Evolutionary conservation across 2,113 vertebrate genomes (phyloP).

Genomic region (Lethenteron camtschaticum): DNA sequence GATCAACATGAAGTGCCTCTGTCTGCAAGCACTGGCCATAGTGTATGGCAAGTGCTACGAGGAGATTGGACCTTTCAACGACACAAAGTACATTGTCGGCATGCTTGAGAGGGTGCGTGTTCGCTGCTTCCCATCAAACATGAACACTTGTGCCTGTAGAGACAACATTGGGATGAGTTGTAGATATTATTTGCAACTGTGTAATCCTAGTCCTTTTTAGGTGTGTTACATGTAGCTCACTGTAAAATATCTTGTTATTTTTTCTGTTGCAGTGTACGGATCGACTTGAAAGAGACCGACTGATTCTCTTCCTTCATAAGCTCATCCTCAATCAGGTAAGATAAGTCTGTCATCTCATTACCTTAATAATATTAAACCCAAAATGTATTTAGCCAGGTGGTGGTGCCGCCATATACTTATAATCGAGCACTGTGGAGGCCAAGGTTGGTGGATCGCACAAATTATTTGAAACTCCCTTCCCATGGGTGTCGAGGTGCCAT

Average conservation of each 20-base stretch:
- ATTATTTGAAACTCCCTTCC: no score
- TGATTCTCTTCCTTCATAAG: conserved; percentile 90
- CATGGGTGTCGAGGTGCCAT: no score
- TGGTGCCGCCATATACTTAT: no score
- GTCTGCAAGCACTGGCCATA: conserved; percentile 84
- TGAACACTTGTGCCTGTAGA: no score
- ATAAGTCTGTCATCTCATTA: neutral
- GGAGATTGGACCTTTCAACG: conserved; percentile 81
- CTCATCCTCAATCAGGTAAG: conserved; percentile 80
- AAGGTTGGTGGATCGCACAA: no score
- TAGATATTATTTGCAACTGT: no score
- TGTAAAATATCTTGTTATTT: conserved; percentile 8
- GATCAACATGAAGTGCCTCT: conserved; percentile 94
- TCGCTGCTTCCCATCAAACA: neutral
- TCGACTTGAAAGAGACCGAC: conserved; percentile 67
- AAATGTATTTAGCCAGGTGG: no score
- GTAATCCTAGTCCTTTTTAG: no score
- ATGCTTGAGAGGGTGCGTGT: conserved; percentile 80
- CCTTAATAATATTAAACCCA: no score
- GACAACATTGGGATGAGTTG: no score
- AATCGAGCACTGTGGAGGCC: no score
- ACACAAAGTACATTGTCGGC: conserved; percentile 85
- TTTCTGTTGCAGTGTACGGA: conserved; percentile 51
- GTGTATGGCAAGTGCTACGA: conserved; percentile 85
- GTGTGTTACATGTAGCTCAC: no score